These are phyloP conservation scores for Bambusicola thoracicus DNA, from an alignment of 2,113 vertebrate species.

Conservation along the genomic window DNA sequence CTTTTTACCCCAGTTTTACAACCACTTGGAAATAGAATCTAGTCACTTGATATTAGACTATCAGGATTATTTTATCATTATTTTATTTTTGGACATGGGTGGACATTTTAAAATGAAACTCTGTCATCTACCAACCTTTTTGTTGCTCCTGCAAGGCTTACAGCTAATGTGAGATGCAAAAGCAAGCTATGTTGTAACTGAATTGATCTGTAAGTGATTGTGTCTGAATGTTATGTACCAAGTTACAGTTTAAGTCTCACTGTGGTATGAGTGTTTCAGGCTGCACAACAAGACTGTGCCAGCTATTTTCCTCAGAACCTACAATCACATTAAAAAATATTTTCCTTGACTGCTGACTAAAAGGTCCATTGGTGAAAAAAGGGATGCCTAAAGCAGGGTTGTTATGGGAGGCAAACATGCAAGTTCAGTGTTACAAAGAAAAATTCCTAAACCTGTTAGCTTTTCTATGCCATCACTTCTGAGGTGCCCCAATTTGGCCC, in stretches of 20 bases:
- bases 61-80: neutral
- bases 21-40: neutral
- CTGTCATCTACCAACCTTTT: neutral
- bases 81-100: neutral
- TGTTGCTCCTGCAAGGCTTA: neutral
- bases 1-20: neutral
- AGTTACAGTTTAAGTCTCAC: neutral
- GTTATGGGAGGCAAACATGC: neutral
- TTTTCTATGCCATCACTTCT: neutral
- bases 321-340: neutral
- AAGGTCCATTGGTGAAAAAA: neutral
- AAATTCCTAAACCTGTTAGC: neutral
- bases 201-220: neutral
- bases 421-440: accelerated
- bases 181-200: neutral
- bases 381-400: neutral
- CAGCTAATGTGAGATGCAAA: neutral
- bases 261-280: neutral
- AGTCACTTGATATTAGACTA: neutral
- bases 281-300: neutral
- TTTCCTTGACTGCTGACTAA: neutral
- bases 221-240: neutral
- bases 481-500: neutral
- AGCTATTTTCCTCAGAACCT: neutral
- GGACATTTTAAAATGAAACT: neutral